Evolutionary conservation across 1,140 invertebrate genomes (phyloP), one percentile per base, ranked within the genome.

Genomic region (Pararge aegeria): DNA sequence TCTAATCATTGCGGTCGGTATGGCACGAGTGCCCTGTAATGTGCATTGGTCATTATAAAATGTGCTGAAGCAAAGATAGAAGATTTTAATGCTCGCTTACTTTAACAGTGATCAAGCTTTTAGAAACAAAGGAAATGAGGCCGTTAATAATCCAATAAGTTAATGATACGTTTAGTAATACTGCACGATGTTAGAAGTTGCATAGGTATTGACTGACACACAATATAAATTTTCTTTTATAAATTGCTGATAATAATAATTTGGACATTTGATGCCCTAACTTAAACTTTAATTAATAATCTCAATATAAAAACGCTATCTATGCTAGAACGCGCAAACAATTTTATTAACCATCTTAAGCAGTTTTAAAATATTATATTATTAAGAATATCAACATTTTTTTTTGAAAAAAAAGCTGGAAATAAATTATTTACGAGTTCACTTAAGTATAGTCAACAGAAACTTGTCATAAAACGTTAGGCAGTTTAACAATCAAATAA

Each of bases 261-360:
- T 65, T 59, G 49, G 82, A 85, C 82, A 83, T 85, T 78, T 78
- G n/a, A 85, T 83, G 82, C 72, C 82, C 56, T 74, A 75, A 72
- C 46, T 73, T 69, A 18, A 79, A 71, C 68, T 34, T 34, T 34
- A 67, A 72, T 75, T 77, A 82, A 78, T 85, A 83, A 85, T 85
- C 80, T 85, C 80, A 80, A 66, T 69, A 64, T 16, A 68, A 44
- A 55, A 61, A 40, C 13, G n/a, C 27, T 21, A 38, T 56, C 38
- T 56, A 55, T 52, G 24, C 54, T 40, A 19, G 30, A 44, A 56
- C 46, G 46, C 53, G 60, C 60, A 55, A 65, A 67, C 51, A 52
- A 67, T 59, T 61, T 57, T n/a, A n/a, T 30, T 46, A 61, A 49
- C 54, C 38, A 61, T 60, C 52, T 51, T 44, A 37, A 34, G 30